Evolutionary conservation across 1,140 invertebrate species (phyloP).

Genomic region (Euschistus heros): DNA sequence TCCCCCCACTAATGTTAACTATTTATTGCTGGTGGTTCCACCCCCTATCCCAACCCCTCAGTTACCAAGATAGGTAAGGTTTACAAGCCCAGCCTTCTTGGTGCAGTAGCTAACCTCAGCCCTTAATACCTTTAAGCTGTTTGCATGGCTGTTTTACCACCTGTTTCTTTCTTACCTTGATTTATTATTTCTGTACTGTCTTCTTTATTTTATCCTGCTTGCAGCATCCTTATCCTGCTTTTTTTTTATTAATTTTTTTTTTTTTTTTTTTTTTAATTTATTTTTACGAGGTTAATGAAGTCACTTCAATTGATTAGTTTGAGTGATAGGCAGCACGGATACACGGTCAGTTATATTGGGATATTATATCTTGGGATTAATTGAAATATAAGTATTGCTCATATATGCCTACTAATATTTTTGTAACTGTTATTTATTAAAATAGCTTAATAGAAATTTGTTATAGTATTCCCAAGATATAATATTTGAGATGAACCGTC

Average conservation of each 20-base stretch:
- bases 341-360: no score
- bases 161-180: background rate
- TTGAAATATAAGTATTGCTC: no score
- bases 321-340: no score
- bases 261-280: background rate
- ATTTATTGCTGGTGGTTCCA: background rate
- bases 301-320: no score
- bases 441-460: no score
- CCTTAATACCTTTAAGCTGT: background rate
- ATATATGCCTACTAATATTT: no score
- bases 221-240: constrained; percentile 1
- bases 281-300: background rate
- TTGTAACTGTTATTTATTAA: no score
- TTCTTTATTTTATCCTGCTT: background rate
- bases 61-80: constrained; percentile 8
- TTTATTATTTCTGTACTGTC: background rate
- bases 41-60: background rate
- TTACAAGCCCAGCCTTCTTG: background rate
- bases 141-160: constrained; percentile 1
- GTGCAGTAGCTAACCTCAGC: background rate
- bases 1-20: background rate
- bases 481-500: no score
- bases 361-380: no score
- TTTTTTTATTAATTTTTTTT: constrained; percentile 7
- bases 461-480: no score